Conservation (phyloP, 2,888 invertebrate genomes). For the Troglohyphantes excavatus region DNA sequence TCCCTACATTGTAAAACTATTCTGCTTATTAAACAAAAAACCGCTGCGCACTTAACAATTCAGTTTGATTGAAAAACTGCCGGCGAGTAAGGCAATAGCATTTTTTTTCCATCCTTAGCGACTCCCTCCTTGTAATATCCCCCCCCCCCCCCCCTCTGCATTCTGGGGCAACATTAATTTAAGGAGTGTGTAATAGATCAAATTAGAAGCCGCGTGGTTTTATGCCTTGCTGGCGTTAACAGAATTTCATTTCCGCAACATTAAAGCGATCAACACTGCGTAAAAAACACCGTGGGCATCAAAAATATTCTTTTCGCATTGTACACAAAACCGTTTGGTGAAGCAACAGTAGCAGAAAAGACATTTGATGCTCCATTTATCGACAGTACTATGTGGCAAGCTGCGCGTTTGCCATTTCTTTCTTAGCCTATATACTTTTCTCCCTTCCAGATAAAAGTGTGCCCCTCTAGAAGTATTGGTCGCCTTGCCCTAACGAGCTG, state of each 20-base stretch:
- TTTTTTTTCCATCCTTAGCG: not conserved
- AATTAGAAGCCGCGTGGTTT: conserved; percentile 70
- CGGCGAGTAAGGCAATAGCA: not conserved
- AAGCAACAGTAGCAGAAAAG: conserved; percentile 78
- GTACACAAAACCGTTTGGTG: conserved; percentile 75
- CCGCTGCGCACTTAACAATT: not conserved
- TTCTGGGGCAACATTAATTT: conserved; percentile 66
- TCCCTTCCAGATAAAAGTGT: conserved; percentile 68
- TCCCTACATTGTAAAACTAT: not conserved
- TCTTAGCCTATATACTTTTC: conserved; percentile 70
- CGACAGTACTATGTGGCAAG: conserved; percentile 7
- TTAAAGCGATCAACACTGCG: conserved; percentile 67
- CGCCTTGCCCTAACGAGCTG: conserved; percentile 64
- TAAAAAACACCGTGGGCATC: conserved; percentile 72
- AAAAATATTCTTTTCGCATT: conserved; percentile 75
- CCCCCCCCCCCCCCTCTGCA: conserved; percentile 53
- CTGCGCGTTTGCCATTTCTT: conserved; percentile 48
- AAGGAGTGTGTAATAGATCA: conserved; percentile 73
- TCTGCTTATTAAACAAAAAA: conserved; percentile 7
- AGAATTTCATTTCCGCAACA: conserved; percentile 74
- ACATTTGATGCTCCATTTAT: conserved; percentile 77
- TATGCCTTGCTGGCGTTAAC: conserved; percentile 58
- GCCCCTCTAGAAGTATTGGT: conserved; percentile 58
- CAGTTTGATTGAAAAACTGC: not conserved
- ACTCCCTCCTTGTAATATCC: conserved; percentile 30